These are phyloP conservation scores for Linyphia triangularis DNA, from an alignment of 2,888 invertebrate species.

Conservation along the genomic window DNA sequence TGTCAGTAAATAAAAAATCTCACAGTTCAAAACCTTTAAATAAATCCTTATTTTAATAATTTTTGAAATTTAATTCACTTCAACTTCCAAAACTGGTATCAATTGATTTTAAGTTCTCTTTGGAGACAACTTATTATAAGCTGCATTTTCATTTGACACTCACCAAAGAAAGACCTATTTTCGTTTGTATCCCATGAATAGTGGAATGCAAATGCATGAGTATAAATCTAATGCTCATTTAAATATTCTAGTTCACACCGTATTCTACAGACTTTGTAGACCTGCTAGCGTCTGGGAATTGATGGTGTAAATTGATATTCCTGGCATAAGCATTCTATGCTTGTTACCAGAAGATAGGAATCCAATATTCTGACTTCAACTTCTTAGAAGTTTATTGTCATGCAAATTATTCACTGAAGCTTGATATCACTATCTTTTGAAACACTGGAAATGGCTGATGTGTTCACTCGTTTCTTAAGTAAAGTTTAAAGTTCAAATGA, in stretches of 20 bases:
- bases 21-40: no score
- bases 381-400: not conserved
- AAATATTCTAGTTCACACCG: not conserved
- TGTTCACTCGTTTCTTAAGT: not conserved
- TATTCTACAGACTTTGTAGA: not conserved
- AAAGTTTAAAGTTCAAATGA: not conserved
- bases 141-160: not conserved
- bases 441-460: not conserved
- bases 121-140: not conserved
- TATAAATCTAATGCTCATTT: constrained; percentile 5
- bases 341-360: not conserved
- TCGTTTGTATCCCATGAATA: not conserved
- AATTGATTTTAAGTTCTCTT: not conserved
- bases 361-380: not conserved
- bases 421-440: not conserved
- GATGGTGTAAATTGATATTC: not conserved
- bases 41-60: no score
- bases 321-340: not conserved
- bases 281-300: not conserved
- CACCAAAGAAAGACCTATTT: not conserved
- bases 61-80: not conserved
- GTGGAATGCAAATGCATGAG: not conserved
- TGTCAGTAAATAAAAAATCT: no score
- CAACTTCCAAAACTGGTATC: not conserved
- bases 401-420: not conserved